Conservation (phyloP, 1,140 invertebrate genomes). For the Dendrolimus kikuchii region DNA sequence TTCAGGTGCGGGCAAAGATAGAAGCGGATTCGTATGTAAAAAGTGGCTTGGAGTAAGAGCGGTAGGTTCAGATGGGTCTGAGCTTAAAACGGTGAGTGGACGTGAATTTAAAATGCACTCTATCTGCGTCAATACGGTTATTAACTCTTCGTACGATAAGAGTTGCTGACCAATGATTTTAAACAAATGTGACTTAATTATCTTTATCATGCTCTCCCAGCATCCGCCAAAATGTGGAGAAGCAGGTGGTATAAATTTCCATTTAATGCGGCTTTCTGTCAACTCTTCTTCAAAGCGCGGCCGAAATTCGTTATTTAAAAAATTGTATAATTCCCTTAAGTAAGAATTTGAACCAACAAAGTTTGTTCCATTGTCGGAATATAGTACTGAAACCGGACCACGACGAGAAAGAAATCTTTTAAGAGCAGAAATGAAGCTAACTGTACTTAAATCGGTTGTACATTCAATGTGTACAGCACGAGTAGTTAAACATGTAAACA, state of each 20-base stretch:
- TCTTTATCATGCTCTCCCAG: conserved; percentile 2
- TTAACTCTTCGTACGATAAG: conserved; percentile 16
- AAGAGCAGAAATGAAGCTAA: too few relatives aligned
- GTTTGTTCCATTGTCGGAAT: too few relatives aligned
- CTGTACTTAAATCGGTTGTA: background rate
- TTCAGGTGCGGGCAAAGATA: conserved; percentile 8
- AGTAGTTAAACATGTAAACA: too few relatives aligned
- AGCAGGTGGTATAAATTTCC: conserved; percentile 1
- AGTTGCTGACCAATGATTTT: conserved; percentile 15
- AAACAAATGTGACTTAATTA: conserved; percentile 16
- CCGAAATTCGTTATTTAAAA: too few relatives aligned
- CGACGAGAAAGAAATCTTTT: too few relatives aligned
- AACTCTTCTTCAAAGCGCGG: too few relatives aligned
- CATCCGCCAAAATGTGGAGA: conserved; percentile 4
- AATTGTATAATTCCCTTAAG: too few relatives aligned
- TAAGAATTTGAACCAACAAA: too few relatives aligned
- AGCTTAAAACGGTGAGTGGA: conserved; percentile 1
- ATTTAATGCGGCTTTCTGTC: background rate
- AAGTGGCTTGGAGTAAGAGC: conserved; percentile 11
- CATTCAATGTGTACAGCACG: background rate
- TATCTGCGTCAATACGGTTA: too few relatives aligned
- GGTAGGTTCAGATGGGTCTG: conserved; percentile 6
- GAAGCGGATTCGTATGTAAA: conserved; percentile 10
- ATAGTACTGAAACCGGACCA: too few relatives aligned
- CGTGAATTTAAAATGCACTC: conserved; percentile 10